Base-by-base conservation (phyloP, 1,140 invertebrate genomes). In the Diploscapter pachys region DNA sequence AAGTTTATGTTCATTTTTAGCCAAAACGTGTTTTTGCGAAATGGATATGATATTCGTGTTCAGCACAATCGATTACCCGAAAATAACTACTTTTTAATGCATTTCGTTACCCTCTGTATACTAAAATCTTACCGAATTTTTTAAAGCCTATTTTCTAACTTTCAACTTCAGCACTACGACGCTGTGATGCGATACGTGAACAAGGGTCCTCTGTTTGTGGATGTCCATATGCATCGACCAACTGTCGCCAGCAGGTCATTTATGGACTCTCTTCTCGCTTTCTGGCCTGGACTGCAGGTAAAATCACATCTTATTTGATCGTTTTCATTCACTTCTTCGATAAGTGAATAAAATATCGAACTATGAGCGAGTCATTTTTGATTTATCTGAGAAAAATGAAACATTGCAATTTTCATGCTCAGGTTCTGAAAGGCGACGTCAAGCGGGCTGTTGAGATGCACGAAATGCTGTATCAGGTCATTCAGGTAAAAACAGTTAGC, bases 131-230 rank as follows among this genome's bases (percentile, higher is more conserved):
- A 31, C 31, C 31, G 31, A 31, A 31, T 31, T 31, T 31, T 31
- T 0, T 0, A 31, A 0, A 31, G 31, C 31, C n/a, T n/a, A n/a
- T 31, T 31, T 31, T 31, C 31, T 31, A 31, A 31, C 1, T 31
- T 31, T 11, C 48, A n/a, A 53, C 81, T 86, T 31, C 85, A 90
- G 84, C 96, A 99, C 88, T 98, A 99, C 87, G 91, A 92, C 80
- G 94, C 95, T n/a, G 91, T 99, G 61, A 98, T 97, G 94, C 96
- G 96, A 85, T 98, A 98, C 85, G 91, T 99, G 6, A 87, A 84
- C 86, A 92, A 96, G 86, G 95, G 95, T 8, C 95, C 95, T 4
- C 91, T 98, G 89, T 89, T 98, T 80, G 86, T 98, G 57, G 96
- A 98, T 86, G 96, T 99, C n/a, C 93, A 98, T 59, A 73, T 71